Evolutionary conservation across 2,113 vertebrate species (phyloP), one percentile per base, ranked within the genome.

Genomic region (Thunnus maccoyii): DNA sequence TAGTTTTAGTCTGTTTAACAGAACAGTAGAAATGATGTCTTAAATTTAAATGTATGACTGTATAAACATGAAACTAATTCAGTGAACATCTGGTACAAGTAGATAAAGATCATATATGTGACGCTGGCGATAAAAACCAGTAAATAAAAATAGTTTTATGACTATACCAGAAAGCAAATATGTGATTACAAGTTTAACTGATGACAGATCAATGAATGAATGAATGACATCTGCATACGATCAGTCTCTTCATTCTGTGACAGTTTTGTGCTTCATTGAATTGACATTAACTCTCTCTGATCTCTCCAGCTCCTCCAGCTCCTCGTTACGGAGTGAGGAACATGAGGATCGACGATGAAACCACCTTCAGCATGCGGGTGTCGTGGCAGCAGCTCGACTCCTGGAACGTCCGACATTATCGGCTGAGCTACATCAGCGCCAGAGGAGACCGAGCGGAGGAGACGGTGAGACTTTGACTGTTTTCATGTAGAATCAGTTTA

Each of bases 331-430:
- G 95, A 47, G 94, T 98, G 90, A 95, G 94, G 84, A 96, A 95
- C 88, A 86, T 99, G 87, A 92, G 92, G 82, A 85, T 99, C 55
- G 96, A 96, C 22, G 97, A 97, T 16, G 96, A 97, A 85, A 98
- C 97, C 16, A 95, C 97, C 44, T 99, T 95, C 83, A 99, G 98
- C 61, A 85, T 99, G 78, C 92, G 93, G 41, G 96, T 97, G 44
- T 89, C 94, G 0, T 99, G 98, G 98, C 96, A 96, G 74, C 87
- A 94, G 32, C 91, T 90, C 0, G 96, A 97, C 87, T 9, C 72
- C 44, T 66, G 94, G 80, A 94, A 86, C 0, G 89, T 96, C 75
- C 95, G 91, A 7, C 96, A 97, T 56, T 99, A 97, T 91, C 93
- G 96, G 36, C 95, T 99, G 80, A 94, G 93, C 79, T 99, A 98